Evolutionary conservation across 2,113 vertebrate genomes (phyloP).

Genomic region (Ancistrus triradiatus): DNA sequence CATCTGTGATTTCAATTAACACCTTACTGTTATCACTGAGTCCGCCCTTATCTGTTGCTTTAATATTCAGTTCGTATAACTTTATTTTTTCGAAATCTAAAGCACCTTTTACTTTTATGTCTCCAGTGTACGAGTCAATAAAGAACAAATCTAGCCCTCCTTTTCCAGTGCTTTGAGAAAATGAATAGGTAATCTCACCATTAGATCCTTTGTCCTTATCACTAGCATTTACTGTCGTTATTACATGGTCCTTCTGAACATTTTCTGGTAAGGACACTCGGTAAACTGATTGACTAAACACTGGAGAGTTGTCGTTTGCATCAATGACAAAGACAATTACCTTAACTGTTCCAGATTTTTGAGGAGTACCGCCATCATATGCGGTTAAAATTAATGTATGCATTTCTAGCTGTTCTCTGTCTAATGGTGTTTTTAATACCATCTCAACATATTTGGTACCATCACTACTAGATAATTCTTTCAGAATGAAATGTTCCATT

Average conservation of each 20-base stretch:
- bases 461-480: slow-evolving; percentile 55
- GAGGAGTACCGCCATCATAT: slow-evolving; percentile 67
- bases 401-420: slow-evolving; percentile 61
- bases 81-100: slow-evolving; percentile 75
- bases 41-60: slow-evolving; percentile 72
- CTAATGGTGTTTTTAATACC: slow-evolving; percentile 60
- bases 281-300: slow-evolving; percentile 61
- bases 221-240: slow-evolving; percentile 57
- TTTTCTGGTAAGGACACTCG: slow-evolving; percentile 57
- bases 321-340: slow-evolving; percentile 64
- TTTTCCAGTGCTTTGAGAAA: slow-evolving; percentile 50
- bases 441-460: slow-evolving; percentile 68
- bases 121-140: slow-evolving; percentile 63
- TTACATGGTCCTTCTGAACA: slow-evolving; percentile 19
- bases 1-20: slow-evolving; percentile 61
- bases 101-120: slow-evolving; percentile 56
- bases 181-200: slow-evolving; percentile 54
- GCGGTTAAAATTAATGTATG: slow-evolving; percentile 61
- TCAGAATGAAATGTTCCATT: slow-evolving; percentile 63
- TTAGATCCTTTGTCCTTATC: slow-evolving; percentile 63
- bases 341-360: slow-evolving; percentile 62
- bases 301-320: slow-evolving; percentile 67
- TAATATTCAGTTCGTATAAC: slow-evolving; percentile 62
- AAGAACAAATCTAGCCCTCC: slow-evolving; percentile 44
- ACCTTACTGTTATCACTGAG: slow-evolving; percentile 68